Evolutionary conservation across 2,113 vertebrate species (phyloP), one percentile per base, ranked within the genome.

Genomic region (Neotoma lepida): DNA sequence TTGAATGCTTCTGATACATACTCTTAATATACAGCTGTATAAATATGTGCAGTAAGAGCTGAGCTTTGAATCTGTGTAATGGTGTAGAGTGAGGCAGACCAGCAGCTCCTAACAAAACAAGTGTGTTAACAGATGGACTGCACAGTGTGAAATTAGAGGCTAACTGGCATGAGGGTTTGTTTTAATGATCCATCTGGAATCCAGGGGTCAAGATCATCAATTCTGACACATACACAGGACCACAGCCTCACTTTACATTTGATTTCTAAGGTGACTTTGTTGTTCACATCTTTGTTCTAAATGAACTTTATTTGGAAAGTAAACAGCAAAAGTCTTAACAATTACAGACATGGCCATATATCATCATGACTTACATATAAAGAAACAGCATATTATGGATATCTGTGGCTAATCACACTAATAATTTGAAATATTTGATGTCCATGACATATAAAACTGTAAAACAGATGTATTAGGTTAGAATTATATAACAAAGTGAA

Each of bases 151-250:
- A 93, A 94, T 95, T 95, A 96, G 90, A 95, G 61, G 70, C 66
- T 94, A 94, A 95, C 94, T 93, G 95, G 93, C 95, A 94, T 77
- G 91, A 86, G 66, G 54, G 41, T n/a, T 78, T 88, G 73, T 95
- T 81, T 81, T 92, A 96, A 96, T 92, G 96, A 96, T 96, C 96
- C 93, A 97, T 94, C 96, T 97, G 97, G 96, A 97, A 93, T 82
- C 63, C 71, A 96, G 77, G 92, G 96, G 95, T 97, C 96, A 97
- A 96, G 90, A 96, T 96, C 93, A 96, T 97, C 90, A 95, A 93
- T 96, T 96, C 18, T 90, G 94, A 95, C 56, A 88, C 71, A 66
- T 93, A 51, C 39, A 58, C 20, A 80, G 73, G 93, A 90, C 49
- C 64, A 95, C 13, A 92, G 18, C 49, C 49, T 96, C 88, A 88